phyloP scores from a whole-genome alignment of 53 echinoderm and acorn worm genomes.

The Arbacia lixula region DNA sequence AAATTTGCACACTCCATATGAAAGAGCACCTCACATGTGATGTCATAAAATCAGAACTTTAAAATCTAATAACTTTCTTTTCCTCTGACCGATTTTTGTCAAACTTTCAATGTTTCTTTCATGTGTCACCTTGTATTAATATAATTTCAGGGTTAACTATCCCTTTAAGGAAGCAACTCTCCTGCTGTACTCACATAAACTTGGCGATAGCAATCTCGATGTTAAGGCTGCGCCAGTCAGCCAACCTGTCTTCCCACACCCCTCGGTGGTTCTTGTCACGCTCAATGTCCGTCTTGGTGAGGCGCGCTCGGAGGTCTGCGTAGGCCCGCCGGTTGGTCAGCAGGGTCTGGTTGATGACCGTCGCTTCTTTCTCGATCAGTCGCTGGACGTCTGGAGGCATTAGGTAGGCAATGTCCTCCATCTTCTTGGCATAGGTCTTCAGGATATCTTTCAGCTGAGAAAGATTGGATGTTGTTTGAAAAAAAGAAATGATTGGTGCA shows the following conservation, averaged over 20 bases:
- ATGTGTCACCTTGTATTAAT: too few species aligned
- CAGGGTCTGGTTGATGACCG: slow-evolving; percentile 92
- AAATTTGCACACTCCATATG: too few species aligned
- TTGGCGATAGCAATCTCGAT: slow-evolving; percentile 79
- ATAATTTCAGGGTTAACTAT: too few species aligned
- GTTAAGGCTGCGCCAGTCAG: slow-evolving; percentile 89
- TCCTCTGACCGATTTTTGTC: too few species aligned
- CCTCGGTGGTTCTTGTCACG: slow-evolving; percentile 88
- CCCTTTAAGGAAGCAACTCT: too few species aligned
- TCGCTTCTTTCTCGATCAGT: slow-evolving; percentile 86
- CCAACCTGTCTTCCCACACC: slow-evolving; percentile 80
- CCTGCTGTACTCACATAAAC: slow-evolving; percentile 71
- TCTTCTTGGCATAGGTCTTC: slow-evolving; percentile 82
- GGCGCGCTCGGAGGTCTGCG: slow-evolving; percentile 75
- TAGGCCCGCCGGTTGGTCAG: slow-evolving; percentile 86
- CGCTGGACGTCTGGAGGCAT: slow-evolving; percentile 95
- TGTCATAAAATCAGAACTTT: too few species aligned
- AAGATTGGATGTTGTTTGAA: too few species aligned
- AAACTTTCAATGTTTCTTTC: too few species aligned
- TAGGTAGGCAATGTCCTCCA: slow-evolving; percentile 83
- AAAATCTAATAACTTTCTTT: too few species aligned
- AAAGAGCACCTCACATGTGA: too few species aligned
- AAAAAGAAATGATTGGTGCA: too few species aligned
- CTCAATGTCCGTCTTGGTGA: slow-evolving; percentile 95
- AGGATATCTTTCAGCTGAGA: slow-evolving; percentile 77